phyloP scores from a whole-genome alignment of 2,797 vertebrate species.

The Moxostoma hubbsi region DNA sequence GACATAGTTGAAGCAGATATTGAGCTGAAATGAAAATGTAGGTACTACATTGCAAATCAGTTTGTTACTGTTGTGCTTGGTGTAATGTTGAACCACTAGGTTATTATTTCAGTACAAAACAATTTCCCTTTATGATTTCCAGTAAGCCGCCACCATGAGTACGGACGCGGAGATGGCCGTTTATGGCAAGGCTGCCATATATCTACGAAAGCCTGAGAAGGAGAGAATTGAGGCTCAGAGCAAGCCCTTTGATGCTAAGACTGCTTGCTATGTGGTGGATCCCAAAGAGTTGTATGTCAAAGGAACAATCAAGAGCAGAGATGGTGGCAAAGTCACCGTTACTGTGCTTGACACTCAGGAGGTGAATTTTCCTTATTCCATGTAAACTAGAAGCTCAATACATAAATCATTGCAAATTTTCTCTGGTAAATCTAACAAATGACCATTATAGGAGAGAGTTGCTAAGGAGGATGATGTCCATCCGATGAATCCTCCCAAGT shows the following conservation, averaged over 20 bases:
- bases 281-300: constrained; percentile 72
- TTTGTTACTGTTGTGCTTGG: no score
- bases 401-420: neutral
- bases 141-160: constrained; percentile 72
- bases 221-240: constrained; percentile 79
- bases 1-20: no score
- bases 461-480: constrained; percentile 55
- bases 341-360: constrained; percentile 5
- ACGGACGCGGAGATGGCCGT: constrained; percentile 76
- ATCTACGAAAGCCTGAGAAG: constrained; percentile 77
- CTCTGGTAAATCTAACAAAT: neutral
- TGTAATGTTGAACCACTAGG: no score
- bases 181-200: constrained; percentile 73
- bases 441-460: constrained; percentile 13
- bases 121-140: neutral
- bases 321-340: constrained; percentile 74
- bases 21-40: no score
- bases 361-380: neutral
- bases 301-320: constrained; percentile 75
- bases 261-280: constrained; percentile 78
- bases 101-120: no score
- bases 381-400: neutral
- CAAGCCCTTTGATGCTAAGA: constrained; percentile 80
- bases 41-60: no score
- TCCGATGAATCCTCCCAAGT: constrained; percentile 85